These are phyloP conservation scores for Varanus salvator DNA, from an alignment of 2,113 vertebrate genomes.

Conservation along the genomic window DNA sequence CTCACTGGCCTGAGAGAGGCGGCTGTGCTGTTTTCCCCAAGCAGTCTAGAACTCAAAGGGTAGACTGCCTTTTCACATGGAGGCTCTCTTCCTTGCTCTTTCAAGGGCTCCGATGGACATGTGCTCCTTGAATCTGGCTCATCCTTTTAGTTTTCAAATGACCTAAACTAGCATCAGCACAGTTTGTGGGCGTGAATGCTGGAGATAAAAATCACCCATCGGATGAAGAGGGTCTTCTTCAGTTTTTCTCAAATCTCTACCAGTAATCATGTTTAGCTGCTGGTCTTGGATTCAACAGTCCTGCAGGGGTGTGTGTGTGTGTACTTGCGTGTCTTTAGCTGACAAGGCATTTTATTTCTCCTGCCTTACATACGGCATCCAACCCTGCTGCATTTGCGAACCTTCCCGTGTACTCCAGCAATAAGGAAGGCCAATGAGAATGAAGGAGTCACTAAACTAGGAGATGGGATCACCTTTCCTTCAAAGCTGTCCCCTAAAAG, in stretches of 20 bases:
- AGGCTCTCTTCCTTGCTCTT: not conserved
- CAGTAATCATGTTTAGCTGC: not conserved
- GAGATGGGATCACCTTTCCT: no score
- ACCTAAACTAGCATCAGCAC: not conserved
- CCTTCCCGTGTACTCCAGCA: no score
- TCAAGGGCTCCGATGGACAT: no score
- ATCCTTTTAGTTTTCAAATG: not conserved
- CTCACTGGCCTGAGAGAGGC: not conserved
- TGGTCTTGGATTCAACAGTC: not conserved
- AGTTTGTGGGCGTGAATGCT: not conserved
- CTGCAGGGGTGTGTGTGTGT: no score
- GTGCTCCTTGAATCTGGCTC: not conserved
- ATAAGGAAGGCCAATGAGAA: no score
- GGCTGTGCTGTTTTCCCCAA: not conserved
- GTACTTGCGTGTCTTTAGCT: no score
- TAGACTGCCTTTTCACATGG: not conserved
- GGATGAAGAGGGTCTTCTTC: not conserved
- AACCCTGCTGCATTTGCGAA: no score
- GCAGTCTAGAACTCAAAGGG: not conserved
- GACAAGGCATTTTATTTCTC: no score
- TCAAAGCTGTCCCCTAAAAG: no score
- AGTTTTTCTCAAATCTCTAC: not conserved
- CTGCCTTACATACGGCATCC: no score
- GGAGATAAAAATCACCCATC: not conserved
- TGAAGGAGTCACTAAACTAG: no score